Base-by-base conservation (phyloP, 1,140 invertebrate species). In the Temnothorax longispinosus region DNA sequence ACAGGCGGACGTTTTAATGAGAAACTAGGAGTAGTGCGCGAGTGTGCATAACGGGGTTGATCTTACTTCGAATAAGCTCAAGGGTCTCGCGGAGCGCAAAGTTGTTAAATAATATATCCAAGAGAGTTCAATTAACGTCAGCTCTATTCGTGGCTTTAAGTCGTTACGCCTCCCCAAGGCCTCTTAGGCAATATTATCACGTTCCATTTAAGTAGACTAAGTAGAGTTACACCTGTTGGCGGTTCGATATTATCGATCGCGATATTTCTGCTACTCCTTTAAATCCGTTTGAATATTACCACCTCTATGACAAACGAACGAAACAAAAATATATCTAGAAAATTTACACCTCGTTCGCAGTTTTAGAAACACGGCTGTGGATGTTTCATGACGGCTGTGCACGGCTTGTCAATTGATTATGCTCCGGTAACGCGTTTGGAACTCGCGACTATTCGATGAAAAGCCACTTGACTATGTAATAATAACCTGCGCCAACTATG, bases 41-140 rank as follows among this genome's bases (percentile, higher is more conserved):
- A 64, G n/a, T 41, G n/a, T 67, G 7, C 21, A 72, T 58, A 5
- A 38, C 10, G 21, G 3, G 21, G 11, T 58, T 35, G 41, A 50
- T 18, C 13, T 84, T 58, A 88, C 58, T 44, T 27, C 0, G 47
- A 60, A 10, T 18, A 77, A 84, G 56, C 77, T 90, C 52, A 44
- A 90, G 78, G 41, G 38, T 15, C 10, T 56, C 18, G 67, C 27
- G 41, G 80, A 84, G 67, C 50, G 85, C 54, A 44, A 13, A 27
- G 4, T 1, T 47, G 56, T 6, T 87, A 86, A 90, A 71, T 44
- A 69, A 86, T 13, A 32, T 27, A 3, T 67, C 21, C n/a, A 47
- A 89, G 50, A 54, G 21, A 41, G 32, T 65, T 78, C 60, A 84
- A 89, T 90, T 89, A 87, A 62, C 85, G 65, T 87, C 56, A 64